Percentiles rank a stretch among this genome's conserved stretches.
These are phyloP conservation scores for Sarcoramphus papa DNA, from an alignment of 2,797 vertebrate genomes.

Conservation along the genomic window DNA sequence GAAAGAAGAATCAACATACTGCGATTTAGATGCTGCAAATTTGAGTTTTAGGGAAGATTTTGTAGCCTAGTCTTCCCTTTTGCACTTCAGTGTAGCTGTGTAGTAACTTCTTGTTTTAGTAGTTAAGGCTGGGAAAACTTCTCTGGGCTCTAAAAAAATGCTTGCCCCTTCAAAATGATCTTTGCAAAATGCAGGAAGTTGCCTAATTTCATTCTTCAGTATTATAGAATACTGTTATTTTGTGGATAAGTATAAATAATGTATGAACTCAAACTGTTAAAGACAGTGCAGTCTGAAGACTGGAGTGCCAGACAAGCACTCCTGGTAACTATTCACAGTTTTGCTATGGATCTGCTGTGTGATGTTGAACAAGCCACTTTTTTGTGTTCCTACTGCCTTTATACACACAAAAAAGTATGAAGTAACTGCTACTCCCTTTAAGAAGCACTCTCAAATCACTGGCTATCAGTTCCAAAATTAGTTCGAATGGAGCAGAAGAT, in stretches of 20 bases:
- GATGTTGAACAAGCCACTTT: background rate
- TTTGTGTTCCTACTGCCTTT: background rate
- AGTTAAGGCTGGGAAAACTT: background rate
- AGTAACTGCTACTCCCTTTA: background rate
- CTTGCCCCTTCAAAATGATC: background rate
- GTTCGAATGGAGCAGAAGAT: background rate
- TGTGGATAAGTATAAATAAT: background rate
- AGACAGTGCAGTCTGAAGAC: background rate
- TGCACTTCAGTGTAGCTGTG: background rate
- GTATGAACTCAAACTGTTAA: background rate
- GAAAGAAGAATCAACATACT: background rate
- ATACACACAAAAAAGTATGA: background rate
- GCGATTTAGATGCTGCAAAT: background rate
- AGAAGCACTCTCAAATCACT: background rate
- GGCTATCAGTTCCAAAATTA: background rate
- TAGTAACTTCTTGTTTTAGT: background rate
- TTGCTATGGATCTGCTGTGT: background rate
- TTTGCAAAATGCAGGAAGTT: background rate
- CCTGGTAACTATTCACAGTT: background rate
- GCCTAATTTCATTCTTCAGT: background rate
- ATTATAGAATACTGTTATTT: background rate
- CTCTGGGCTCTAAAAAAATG: background rate
- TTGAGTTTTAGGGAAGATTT: background rate
- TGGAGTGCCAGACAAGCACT: background rate
- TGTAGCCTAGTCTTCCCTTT: background rate